phyloP scores from a whole-genome alignment of 2,797 vertebrate genomes.

The Morelia viridis region DNA sequence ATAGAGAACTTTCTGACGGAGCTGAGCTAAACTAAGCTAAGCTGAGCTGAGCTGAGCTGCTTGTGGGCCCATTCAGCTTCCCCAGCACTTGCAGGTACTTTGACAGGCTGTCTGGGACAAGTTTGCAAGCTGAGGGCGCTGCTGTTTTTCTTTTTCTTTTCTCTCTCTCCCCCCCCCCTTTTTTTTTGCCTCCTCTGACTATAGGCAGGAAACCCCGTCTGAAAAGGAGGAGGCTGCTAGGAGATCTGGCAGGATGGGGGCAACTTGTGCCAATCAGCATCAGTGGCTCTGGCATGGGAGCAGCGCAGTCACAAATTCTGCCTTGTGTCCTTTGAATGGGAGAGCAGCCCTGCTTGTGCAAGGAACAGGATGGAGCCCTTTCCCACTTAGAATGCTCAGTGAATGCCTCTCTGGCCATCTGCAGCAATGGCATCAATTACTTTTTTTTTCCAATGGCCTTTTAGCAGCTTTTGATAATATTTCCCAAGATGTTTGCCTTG shows the following conservation, averaged over 20 bases:
- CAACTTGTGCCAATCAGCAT: neutral
- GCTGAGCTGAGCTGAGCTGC: too few species aligned
- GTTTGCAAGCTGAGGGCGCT: conserved; percentile 1
- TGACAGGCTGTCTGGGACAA: neutral
- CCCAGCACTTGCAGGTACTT: neutral
- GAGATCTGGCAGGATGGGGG: conserved; percentile 5
- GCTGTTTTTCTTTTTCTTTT: conserved; percentile 3
- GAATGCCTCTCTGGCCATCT: neutral
- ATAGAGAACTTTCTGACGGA: neutral
- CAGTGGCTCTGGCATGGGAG: neutral
- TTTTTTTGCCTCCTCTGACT: conserved; percentile 9
- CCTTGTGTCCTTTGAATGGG: neutral
- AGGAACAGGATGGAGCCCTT: too few species aligned
- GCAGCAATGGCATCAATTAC: neutral
- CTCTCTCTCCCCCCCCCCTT: neutral
- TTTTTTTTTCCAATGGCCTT: neutral
- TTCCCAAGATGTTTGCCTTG: neutral
- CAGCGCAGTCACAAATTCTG: neutral
- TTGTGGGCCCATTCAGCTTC: neutral
- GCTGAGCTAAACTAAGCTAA: too few species aligned
- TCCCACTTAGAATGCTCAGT: neutral
- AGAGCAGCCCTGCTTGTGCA: neutral
- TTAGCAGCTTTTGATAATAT: neutral
- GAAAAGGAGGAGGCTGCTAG: conserved; percentile 31
- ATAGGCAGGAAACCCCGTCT: conserved; percentile 37